Evolutionary conservation across 92 coral and sea anemone species (phyloP).

Genomic region (Epizoanthus scotinus): DNA sequence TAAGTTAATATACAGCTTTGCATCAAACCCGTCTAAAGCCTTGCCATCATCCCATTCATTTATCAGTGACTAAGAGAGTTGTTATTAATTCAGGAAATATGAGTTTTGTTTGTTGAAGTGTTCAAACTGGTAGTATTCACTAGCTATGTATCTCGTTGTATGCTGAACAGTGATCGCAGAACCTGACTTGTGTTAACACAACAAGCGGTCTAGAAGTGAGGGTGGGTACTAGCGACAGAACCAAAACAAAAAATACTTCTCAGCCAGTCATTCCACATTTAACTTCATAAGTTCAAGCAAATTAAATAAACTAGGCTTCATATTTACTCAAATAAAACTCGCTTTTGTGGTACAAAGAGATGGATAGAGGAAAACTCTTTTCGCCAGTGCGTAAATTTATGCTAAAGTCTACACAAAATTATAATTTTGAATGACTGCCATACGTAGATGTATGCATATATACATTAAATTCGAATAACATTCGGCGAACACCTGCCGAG

Average conservation of each 20-base stretch:
- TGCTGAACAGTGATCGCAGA: background rate
- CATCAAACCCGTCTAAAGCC: too few relatives aligned
- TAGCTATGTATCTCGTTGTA: background rate
- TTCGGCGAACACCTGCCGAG: constrained; percentile 70
- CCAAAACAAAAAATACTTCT: background rate
- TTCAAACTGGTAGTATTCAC: too few relatives aligned
- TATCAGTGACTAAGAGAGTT: too few relatives aligned
- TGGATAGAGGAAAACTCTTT: background rate
- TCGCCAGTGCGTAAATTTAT: background rate
- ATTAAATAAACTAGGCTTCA: background rate
- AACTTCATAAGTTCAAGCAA: background rate
- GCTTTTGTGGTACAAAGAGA: background rate
- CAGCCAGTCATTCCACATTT: background rate
- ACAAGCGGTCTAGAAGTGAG: background rate
- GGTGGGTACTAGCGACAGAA: background rate
- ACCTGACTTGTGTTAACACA: background rate
- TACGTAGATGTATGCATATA: constrained; percentile 46
- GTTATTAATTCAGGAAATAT: too few relatives aligned
- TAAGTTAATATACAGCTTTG: too few relatives aligned
- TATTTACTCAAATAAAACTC: constrained; percentile 17
- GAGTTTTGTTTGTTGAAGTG: too few relatives aligned
- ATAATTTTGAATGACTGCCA: constrained; percentile 56
- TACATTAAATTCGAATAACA: constrained; percentile 44
- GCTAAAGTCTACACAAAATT: constrained; percentile 39
- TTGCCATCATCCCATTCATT: too few relatives aligned